phyloP scores from a whole-genome alignment of 2,113 vertebrate species.

The Macquaria ambigua region DNA sequence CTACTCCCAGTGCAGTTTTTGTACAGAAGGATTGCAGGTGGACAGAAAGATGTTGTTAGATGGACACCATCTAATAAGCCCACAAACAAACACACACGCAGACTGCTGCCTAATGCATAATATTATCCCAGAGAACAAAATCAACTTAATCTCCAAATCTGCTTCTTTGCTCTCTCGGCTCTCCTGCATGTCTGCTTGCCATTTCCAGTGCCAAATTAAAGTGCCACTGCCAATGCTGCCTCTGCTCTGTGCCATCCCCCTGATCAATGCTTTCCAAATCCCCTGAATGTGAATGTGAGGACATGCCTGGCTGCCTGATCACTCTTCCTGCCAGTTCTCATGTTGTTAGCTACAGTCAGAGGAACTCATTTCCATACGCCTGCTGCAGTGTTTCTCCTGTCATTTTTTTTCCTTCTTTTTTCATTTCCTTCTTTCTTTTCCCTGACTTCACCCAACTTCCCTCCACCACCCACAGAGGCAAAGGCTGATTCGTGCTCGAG shows the following conservation, averaged over 20 bases:
- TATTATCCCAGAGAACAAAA: conserved; percentile 29
- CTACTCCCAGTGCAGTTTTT: not conserved
- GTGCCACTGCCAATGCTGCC: conserved; percentile 30
- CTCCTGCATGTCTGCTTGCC: conserved; percentile 60
- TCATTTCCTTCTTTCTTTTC: not conserved
- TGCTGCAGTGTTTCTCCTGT: conserved; percentile 6
- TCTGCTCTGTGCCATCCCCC: conserved; percentile 27
- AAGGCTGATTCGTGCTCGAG: conserved; percentile 79
- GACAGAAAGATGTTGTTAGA: conserved; percentile 1
- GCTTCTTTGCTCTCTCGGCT: conserved; percentile 26
- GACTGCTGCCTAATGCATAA: conserved; percentile 30
- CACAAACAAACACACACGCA: conserved; percentile 14
- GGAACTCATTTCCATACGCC: conserved; percentile 14
- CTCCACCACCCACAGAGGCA: conserved; percentile 78
- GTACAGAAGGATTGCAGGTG: not conserved
- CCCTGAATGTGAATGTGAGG: conserved; percentile 37
- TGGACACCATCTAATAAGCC: conserved; percentile 2
- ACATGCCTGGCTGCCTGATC: conserved; percentile 37
- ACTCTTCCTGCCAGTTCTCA: conserved; percentile 6
- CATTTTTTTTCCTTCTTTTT: not conserved
- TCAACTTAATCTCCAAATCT: conserved; percentile 37
- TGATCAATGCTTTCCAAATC: conserved; percentile 39
- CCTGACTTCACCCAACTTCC: not conserved
- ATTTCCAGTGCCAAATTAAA: conserved; percentile 47
- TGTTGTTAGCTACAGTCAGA: conserved; percentile 1